These are phyloP conservation scores for Tamandua tetradactyla DNA, from an alignment of 2,797 vertebrate species.

Conservation along the genomic window DNA sequence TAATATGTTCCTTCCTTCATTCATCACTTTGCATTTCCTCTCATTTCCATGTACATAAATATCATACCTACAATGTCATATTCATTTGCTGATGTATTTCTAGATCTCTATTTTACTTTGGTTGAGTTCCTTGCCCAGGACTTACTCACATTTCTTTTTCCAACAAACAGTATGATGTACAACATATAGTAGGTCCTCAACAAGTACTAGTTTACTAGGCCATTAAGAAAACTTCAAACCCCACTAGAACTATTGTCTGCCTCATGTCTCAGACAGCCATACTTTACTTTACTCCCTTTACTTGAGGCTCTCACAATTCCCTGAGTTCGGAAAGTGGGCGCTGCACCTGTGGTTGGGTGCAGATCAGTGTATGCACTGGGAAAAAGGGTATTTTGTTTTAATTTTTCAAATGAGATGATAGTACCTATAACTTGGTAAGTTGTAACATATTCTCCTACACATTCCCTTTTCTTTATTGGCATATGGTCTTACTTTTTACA, in stretches of 20 bases:
- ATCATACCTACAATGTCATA: background rate
- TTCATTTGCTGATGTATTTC: background rate
- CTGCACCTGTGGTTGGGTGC: background rate
- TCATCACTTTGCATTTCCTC: background rate
- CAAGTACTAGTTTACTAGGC: background rate
- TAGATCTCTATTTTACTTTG: background rate
- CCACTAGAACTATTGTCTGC: background rate
- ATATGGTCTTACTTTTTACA: background rate
- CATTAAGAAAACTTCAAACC: background rate
- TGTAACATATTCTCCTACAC: background rate
- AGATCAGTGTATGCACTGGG: background rate
- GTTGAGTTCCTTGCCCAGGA: background rate
- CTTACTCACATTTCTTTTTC: background rate
- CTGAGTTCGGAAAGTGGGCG: background rate
- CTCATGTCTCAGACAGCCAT: fast-evolving
- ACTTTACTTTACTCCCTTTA: background rate
- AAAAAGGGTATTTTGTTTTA: background rate
- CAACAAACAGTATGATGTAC: background rate
- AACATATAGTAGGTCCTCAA: background rate
- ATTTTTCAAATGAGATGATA: background rate
- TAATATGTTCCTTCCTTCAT: background rate
- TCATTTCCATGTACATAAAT: background rate
- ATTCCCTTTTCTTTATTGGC: background rate
- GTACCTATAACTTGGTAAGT: background rate
- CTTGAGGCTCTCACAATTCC: background rate